Base-by-base conservation (phyloP, 2,797 vertebrate species). In the Anguilla pacifica region DNA sequence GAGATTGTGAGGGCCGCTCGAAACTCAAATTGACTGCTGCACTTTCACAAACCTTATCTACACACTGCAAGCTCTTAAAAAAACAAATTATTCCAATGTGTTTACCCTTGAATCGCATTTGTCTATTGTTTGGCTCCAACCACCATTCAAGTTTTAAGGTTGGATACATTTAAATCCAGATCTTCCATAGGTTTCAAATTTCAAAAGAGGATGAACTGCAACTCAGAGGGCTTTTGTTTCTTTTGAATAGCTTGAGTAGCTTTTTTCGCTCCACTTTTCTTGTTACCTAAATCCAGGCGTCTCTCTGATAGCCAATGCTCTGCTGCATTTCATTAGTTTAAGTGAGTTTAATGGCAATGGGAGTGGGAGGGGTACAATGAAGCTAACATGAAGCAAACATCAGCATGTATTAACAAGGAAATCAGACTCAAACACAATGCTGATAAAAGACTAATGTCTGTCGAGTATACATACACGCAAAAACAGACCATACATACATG, bases 361-460 rank as follows among this genome's bases (percentile, higher is more conserved):
- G 43, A 51, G n/a, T 43, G 19, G 17, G 39, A 79, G 17, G 39
- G 70, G 70, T 15, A 13, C 31, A 17, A 3, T 22, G 15, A 46
- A 39, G 39, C 13, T 22, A 46, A 43, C 39, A 3, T 22, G 15
- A 46, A 39, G 39, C 13, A 43, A 79, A 43, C 39, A 17, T 43
- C 31, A 79, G 6, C 39, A 43, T 79, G 17, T 79, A 6, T 79
- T 79, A 85, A 85, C 74, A 88, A 49, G 61, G 67, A 57, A 84
- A 51, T 74, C 43, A 85, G 83, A 79, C 64, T 87, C 83, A 74
- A 87, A 53, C 43, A 39, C 83, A 70, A 74, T 51, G 67, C 85
- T 43, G 81, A 59, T n/a, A 81, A 57, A 70, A 88, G 89, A 92
- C 28, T 28, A 84, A 31, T 74, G 61, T 84, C 79, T 39, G 77